phyloP scores from a whole-genome alignment of 2,797 vertebrate species.

The Diceros bicornis region DNA sequence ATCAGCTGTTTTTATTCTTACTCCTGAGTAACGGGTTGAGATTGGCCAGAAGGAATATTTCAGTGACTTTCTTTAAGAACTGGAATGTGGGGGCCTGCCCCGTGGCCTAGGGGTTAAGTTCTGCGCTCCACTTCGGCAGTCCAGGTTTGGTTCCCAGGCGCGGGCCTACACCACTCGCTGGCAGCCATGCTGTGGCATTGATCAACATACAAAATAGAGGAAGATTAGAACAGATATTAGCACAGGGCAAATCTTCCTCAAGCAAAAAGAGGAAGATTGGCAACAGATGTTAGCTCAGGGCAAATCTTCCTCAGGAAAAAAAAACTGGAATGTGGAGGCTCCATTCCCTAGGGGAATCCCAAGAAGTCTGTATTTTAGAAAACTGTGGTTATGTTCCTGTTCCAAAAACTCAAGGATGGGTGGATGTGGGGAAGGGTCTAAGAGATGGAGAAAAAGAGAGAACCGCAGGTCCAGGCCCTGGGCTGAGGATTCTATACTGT shows the following conservation, averaged over 20 bases:
- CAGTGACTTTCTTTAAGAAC: slow-evolving; percentile 11
- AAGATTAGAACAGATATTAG: no score
- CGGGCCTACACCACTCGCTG: no score
- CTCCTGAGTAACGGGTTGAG: background rate
- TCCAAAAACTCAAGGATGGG: background rate
- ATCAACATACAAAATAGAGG: no score
- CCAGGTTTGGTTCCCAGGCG: no score
- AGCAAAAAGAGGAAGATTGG: no score
- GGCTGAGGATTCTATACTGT: background rate
- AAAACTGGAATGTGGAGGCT: background rate
- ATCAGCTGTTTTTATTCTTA: background rate
- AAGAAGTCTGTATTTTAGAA: background rate
- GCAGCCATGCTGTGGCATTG: no score
- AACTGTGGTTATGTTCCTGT: background rate
- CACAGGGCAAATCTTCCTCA: no score
- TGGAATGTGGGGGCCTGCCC: background rate
- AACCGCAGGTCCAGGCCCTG: background rate
- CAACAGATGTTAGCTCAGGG: no score
- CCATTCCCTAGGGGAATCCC: background rate
- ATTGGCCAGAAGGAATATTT: background rate
- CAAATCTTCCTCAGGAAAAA: no score
- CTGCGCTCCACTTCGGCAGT: no score
- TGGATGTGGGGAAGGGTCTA: background rate
- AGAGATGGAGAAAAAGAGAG: background rate
- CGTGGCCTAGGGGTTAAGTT: no score